phyloP scores from a whole-genome alignment of 2,797 vertebrate species.

The Holocentrus rufus region DNA sequence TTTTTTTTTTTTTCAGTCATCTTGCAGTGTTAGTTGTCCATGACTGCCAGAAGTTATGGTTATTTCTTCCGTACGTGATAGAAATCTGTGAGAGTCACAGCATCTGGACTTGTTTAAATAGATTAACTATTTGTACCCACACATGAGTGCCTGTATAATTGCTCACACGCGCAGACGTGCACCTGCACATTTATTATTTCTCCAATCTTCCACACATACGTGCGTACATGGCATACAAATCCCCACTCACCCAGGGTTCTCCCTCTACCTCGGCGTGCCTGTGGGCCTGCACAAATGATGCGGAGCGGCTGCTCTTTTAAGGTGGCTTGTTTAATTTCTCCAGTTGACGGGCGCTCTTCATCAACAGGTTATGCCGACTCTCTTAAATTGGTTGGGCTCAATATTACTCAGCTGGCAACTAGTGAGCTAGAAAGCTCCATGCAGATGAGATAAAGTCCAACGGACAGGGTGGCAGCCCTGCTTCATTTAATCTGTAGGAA shows the following conservation, averaged over 20 bases:
- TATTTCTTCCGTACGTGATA: conserved; percentile 1
- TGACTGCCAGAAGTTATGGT: conserved; percentile 1
- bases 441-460: conserved; percentile 50
- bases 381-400: conserved; percentile 59
- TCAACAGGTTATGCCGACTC: conserved; percentile 72
- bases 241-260: conserved; percentile 11
- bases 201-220: no score
- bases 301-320: conserved; percentile 55
- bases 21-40: background rate
- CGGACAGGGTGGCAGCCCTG: conserved; percentile 10
- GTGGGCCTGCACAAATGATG: conserved; percentile 54
- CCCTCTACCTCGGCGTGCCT: conserved; percentile 23
- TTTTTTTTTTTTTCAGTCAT: conserved; percentile 13
- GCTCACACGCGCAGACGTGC: background rate
- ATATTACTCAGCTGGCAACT: conserved; percentile 56
- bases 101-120: conserved; percentile 4
- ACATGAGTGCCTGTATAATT: background rate
- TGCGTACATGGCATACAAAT: background rate
- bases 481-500: conserved; percentile 27
- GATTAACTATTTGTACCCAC: background rate
- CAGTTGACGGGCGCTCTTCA: conserved; percentile 59
- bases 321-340: conserved; percentile 64
- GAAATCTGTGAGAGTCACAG: background rate
- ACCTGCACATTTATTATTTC: background rate
- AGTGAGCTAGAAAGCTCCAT: conserved; percentile 48